These are phyloP conservation scores for Zosterops borbonicus DNA, from an alignment of 2,113 vertebrate genomes.

Conservation along the genomic window DNA sequence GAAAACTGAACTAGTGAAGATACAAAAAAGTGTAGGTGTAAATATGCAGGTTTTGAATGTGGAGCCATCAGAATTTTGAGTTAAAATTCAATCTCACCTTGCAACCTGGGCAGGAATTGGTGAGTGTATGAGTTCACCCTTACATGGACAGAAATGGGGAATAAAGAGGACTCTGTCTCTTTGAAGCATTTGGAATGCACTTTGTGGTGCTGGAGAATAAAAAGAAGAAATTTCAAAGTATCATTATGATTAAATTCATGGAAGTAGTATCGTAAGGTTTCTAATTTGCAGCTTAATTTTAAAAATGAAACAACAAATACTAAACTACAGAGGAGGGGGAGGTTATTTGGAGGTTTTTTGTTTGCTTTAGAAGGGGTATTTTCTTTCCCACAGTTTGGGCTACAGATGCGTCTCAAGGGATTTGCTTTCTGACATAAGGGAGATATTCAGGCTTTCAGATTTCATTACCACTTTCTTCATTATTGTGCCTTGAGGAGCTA, in stretches of 20 bases:
- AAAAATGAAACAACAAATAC: neutral
- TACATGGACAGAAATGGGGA: neutral
- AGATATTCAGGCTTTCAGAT: conserved; percentile 55
- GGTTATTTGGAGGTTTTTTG: neutral
- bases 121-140: accelerated
- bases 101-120: neutral
- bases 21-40: neutral
- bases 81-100: neutral
- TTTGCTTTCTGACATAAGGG: conserved; percentile 37
- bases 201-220: neutral
- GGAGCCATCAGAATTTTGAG: neutral
- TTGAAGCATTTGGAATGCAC: neutral
- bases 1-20: neutral
- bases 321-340: accelerated
- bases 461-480: conserved; percentile 55
- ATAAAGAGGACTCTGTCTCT: neutral
- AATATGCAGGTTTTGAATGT: neutral
- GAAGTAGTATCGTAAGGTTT: neutral
- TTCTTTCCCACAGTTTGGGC: neutral
- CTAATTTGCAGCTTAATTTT: neutral
- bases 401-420: conserved; percentile 37
- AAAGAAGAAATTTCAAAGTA: neutral
- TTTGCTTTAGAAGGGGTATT: neutral
- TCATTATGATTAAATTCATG: neutral
- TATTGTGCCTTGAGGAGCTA: conserved; percentile 54